Base-by-base conservation (phyloP, 2,888 invertebrate genomes). In the Andrena chrysosceles region DNA sequence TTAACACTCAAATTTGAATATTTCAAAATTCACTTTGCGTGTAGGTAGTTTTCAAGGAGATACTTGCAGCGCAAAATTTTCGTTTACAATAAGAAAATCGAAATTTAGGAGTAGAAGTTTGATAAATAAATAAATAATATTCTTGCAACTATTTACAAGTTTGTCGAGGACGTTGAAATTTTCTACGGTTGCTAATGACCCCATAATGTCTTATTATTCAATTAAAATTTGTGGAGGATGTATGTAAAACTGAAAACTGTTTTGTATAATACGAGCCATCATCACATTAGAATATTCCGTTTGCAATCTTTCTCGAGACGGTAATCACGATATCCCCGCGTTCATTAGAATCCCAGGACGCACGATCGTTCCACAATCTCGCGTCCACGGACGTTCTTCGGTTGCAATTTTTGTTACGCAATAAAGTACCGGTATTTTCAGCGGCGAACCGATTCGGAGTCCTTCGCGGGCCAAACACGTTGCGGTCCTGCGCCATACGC, bases 351-450 rank as follows among this genome's bases (percentile, higher is more conserved):
- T 66, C 66, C 26, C 33, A 26, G 49, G 52, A 66, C 16, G 26
- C 29, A 8, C 23, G 48, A 67, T 67, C 16, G 42, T 71, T 16
- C 35, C 31, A 56, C 68, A 42, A 71, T 69, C 35, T 26, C 35
- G 48, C 29, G 26, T 63, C 33, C 8, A 26, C 54, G 62, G 52
- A 79, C 54, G 54, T 67, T 71, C 26, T 63, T 48, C 67, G 60
- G 33, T 81, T 67, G 67, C 33, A 31, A 67, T 68, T 68, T 79
- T 77, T 33, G 48, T 81, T 81, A 49, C 64, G 80, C 54, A 81
- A 81, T 33, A 0, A 42, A 63, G 3, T 62, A 16, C 48, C 42
- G 80, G 60, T 56, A 67, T 10, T 68, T 67, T 78, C 66, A 62
- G 33, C 49, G 26, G n/a, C n/a, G 48, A 16, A 26, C 23, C 35